A percentile compares a stretch with the other conserved stretches of the same genome.
Conservation (phyloP, 2,797 vertebrate species). For the Borostomias antarcticus region DNA sequence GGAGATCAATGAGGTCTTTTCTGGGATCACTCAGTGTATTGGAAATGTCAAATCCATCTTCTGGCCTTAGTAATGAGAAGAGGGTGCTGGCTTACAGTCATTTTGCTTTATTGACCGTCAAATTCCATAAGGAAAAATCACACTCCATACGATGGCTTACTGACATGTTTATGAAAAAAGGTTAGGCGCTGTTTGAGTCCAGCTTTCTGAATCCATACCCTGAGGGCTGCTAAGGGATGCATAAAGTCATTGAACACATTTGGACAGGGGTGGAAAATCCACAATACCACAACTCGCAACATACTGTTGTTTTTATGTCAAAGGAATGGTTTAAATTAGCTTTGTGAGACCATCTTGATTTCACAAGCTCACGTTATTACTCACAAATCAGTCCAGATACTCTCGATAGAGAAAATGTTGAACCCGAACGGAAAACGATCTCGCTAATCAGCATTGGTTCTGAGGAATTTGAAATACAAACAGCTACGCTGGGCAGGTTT, state of each 20-base stretch:
- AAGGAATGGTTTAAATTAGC: slow-evolving; percentile 58
- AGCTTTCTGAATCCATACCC: background rate
- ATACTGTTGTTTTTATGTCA: slow-evolving; percentile 52
- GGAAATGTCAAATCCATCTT: slow-evolving; percentile 78
- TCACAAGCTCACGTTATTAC: too few species aligned
- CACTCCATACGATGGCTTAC: slow-evolving; percentile 36
- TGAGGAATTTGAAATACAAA: too few species aligned
- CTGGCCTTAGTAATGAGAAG: slow-evolving; percentile 62
- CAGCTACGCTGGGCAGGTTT: too few species aligned
- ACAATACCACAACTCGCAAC: too few species aligned
- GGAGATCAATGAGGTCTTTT: slow-evolving; percentile 69
- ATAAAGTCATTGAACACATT: slow-evolving; percentile 47
- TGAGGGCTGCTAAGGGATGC: slow-evolving; percentile 27
- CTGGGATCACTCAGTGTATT: slow-evolving; percentile 75
- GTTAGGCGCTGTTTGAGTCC: slow-evolving; percentile 28
- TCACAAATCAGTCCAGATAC: too few species aligned
- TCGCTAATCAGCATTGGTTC: too few species aligned
- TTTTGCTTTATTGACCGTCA: slow-evolving; percentile 74
- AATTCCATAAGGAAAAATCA: slow-evolving; percentile 68
- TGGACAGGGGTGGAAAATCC: slow-evolving; percentile 47
- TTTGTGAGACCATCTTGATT: too few species aligned
- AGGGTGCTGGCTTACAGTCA: slow-evolving; percentile 62
- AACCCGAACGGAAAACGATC: too few species aligned
- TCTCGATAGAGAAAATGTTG: too few species aligned
- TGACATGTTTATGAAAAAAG: slow-evolving; percentile 65